Base-by-base conservation (phyloP, 2,797 vertebrate species). In the Chaetophractus vellerosus region DNA sequence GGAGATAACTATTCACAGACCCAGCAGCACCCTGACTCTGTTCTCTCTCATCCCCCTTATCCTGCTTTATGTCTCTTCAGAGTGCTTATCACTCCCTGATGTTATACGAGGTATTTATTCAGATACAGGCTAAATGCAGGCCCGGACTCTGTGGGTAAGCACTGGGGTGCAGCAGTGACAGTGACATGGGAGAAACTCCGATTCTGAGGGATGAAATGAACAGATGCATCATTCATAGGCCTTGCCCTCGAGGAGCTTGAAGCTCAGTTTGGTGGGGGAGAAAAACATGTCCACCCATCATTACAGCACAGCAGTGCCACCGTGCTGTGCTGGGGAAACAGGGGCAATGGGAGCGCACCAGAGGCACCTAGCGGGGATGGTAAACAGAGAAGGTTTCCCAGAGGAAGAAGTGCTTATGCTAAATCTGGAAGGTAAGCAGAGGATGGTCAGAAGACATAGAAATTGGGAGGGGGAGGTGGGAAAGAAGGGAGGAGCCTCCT, bases 61-160 rank as follows among this genome's bases (percentile, higher is more conserved):
- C 57, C 48, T 15, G 23, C 45, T 31, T 45, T 38, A 6, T 18
- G 52, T 55, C 66, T 33, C 83, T 31, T 48, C n/a, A 15, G 19
- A 36, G 45, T 23, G 69, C 28, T 23, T 0, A 14, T 19, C 0
- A 7, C 61, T 45, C 78, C 71, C 52, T 36, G 52, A 16, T 6
- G 0, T 8, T 2, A 2, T 5, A 15, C 8, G 2, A 15, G 9
- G 2, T 71, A n/a, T 48, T 8, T 4, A 50, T 26, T n/a, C 11
- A 16, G 59, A 55, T 6, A 23, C 1, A 0, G 14, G 2, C 2
- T 1, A 64, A 52, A 9, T 61, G 59, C 81, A 87, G 41, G 76
- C 50, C 75, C 61, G 64, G 31, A 6, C 69, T 48, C 38, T 79
- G 45, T 3, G 24, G 19, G 69, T 6, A 59, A 21, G 68, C 33